Base-by-base conservation (phyloP, 2,888 invertebrate species). In the Lasioglossum oenotherae region DNA sequence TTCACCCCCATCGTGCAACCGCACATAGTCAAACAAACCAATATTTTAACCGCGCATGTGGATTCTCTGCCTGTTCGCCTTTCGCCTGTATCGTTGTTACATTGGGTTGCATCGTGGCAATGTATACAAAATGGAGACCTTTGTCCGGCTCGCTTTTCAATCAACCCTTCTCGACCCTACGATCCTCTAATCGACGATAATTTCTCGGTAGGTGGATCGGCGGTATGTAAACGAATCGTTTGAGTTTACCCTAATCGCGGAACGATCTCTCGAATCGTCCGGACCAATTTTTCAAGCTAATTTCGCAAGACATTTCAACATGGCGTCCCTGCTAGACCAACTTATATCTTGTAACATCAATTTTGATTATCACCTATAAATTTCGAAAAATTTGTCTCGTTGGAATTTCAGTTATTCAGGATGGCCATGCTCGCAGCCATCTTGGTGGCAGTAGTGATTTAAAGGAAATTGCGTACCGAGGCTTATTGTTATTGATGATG, bases 1-100 rank as follows among this genome's bases (percentile, higher is more conserved):
- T 81, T 83, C 75, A 77, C 57, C 69, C 69, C 74, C 35, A 35
- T 27, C 49, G 76, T 49, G 46, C 74, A 79, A 41, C 84, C 57
- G 31, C 81, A 73, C 69, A 46, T 27, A 27, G 35, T 67, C 67
- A 10, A 46, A 53, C 31, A 19, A 14, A 14, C 16, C 19, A n/a
- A 16, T 14, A 16, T 74, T 76, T 64, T 31, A 31, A n/a, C 27
- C 72, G 57, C 74, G 35, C 60, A 69, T 53, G 4, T 27, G 67
- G 57, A 46, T 85, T 67, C 53, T 73, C 38, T 69, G 57, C 49
- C 49, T 57, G 41, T 69, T 35, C 49, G 23, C 16, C 46, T 27
- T 72, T 41, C 57, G 41, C 38, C 4, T 44, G 31, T 67, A 8
- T 71, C 76, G 35, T 73, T 19, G 46, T 64, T 67, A n/a, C 76